Conservation (phyloP, 2,888 invertebrate species). For the Herminia tarsipennalis region DNA sequence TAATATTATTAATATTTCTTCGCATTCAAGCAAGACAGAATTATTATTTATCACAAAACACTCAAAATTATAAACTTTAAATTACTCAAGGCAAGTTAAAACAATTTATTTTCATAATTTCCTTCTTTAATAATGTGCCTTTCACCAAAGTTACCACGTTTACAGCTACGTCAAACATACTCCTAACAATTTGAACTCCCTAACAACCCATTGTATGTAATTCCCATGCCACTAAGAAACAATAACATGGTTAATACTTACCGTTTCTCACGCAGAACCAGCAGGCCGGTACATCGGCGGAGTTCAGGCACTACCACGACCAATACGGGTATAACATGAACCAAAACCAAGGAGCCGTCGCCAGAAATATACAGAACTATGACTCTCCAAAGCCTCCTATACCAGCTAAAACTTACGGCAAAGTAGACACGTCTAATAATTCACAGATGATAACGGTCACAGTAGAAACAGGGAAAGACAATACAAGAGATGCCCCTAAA, state of each 20-base stretch:
- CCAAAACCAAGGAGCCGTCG: slow-evolving; percentile 68
- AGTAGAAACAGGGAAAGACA: slow-evolving; percentile 86
- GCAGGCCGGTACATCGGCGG: slow-evolving; percentile 81
- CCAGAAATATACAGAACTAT: slow-evolving; percentile 75
- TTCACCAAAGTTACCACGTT: slow-evolving; percentile 50
- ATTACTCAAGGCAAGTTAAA: slow-evolving; percentile 17
- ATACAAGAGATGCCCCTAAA: slow-evolving; percentile 83
- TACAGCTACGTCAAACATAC: slow-evolving; percentile 52
- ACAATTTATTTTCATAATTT: slow-evolving; percentile 34
- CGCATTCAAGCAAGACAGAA: background rate
- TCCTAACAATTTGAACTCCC: slow-evolving; percentile 52
- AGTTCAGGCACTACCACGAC: slow-evolving; percentile 83
- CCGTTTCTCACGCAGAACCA: slow-evolving; percentile 71
- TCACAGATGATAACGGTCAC: slow-evolving; percentile 84
- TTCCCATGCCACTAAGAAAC: slow-evolving; percentile 57
- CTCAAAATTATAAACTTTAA: slow-evolving; percentile 21
- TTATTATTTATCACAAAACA: background rate
- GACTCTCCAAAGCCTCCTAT: slow-evolving; percentile 79
- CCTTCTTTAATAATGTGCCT: slow-evolving; percentile 41
- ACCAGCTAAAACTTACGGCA: slow-evolving; percentile 79
- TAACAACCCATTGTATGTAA: slow-evolving; percentile 60
- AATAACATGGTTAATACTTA: slow-evolving; percentile 47
- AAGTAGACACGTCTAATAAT: slow-evolving; percentile 73
- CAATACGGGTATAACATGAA: slow-evolving; percentile 82
- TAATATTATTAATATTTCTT: background rate